Conservation (phyloP, 2,888 invertebrate genomes). For the Drosophila nr. fundita region DNA sequence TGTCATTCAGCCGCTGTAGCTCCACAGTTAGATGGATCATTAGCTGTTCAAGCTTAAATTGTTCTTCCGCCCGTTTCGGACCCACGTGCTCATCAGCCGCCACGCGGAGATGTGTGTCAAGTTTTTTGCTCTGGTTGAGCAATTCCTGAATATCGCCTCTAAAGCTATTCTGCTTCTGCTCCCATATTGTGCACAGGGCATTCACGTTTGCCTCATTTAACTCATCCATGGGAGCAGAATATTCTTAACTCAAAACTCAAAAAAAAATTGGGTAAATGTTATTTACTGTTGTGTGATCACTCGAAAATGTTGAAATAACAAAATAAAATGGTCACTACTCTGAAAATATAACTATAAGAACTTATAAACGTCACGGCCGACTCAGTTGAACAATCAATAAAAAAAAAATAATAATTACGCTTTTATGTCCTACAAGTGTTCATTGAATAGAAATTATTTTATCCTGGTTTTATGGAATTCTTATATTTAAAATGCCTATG, state of each 20-base stretch:
- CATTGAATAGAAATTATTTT: background rate
- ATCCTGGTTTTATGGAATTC: background rate
- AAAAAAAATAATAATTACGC: background rate
- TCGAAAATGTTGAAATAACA: slow-evolving; percentile 1
- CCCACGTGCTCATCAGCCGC: background rate
- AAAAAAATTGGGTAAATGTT: background rate
- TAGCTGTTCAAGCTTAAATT: slow-evolving; percentile 87
- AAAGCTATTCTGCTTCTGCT: slow-evolving; percentile 21
- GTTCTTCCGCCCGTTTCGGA: slow-evolving; percentile 81
- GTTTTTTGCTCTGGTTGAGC: slow-evolving; percentile 26
- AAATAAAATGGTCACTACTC: background rate
- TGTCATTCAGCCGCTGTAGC: slow-evolving; percentile 85
- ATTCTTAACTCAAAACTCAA: background rate
- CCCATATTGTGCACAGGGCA: slow-evolving; percentile 26
- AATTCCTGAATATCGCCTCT: slow-evolving; percentile 20
- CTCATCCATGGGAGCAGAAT: slow-evolving; percentile 14
- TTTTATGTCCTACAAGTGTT: background rate
- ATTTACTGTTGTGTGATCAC: slow-evolving; percentile 3
- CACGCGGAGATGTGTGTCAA: slow-evolving; percentile 6
- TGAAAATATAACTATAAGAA: background rate
- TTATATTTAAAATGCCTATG: background rate
- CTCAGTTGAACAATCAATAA: background rate
- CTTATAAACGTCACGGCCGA: background rate
- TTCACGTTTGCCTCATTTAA: slow-evolving; percentile 18
- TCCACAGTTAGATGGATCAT: slow-evolving; percentile 87